These are phyloP conservation scores for Agrochola macilenta DNA, from an alignment of 2,888 invertebrate species.

Conservation along the genomic window DNA sequence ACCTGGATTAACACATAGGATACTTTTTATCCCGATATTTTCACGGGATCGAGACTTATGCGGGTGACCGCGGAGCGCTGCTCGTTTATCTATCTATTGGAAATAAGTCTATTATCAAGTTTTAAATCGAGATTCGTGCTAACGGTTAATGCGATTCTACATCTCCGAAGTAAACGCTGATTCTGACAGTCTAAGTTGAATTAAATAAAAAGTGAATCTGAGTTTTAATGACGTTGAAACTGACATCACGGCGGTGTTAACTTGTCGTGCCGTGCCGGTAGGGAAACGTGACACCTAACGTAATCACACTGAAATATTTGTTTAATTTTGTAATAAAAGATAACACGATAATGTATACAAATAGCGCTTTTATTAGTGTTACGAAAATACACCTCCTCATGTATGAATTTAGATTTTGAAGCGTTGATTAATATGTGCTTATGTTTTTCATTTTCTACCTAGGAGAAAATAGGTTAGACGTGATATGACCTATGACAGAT, in stretches of 20 bases:
- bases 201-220: conserved; percentile 21
- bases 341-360: conserved; percentile 40
- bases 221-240: background rate
- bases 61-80: too few species aligned
- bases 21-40: too few species aligned
- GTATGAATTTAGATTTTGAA: conserved; percentile 7
- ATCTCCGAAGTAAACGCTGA: background rate
- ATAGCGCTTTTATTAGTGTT: conserved; percentile 9
- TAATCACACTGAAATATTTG: conserved; percentile 44
- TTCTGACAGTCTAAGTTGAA: background rate
- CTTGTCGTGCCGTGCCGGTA: conserved; percentile 5
- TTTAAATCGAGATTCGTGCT: background rate
- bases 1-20: too few species aligned
- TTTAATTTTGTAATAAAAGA: conserved; percentile 51
- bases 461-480: conserved; percentile 27
- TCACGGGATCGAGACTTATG: too few species aligned
- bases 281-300: conserved; percentile 34
- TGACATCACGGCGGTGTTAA: conserved; percentile 10
- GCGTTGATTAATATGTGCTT: background rate
- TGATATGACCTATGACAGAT: conserved; percentile 18
- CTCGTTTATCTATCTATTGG: background rate
- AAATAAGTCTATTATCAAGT: background rate
- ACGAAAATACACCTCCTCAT: conserved; percentile 12
- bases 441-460: background rate
- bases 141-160: background rate